Conservation (phyloP, 2,797 vertebrate genomes). For the Nannoperca obscura region DNA sequence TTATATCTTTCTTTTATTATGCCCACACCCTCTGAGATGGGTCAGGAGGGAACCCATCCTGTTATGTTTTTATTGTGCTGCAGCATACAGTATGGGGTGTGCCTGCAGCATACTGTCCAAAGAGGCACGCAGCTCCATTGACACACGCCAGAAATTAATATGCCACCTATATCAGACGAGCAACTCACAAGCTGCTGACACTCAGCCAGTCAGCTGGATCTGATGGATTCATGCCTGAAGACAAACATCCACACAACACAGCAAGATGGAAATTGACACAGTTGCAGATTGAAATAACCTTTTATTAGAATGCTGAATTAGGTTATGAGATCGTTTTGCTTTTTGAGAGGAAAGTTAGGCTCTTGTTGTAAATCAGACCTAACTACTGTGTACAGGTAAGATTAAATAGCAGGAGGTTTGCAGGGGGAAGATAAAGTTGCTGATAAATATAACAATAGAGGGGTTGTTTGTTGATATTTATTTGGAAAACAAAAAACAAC, state of each 20-base stretch:
- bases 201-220: constrained; percentile 44
- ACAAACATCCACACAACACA: constrained; percentile 33
- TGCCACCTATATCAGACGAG: constrained; percentile 36
- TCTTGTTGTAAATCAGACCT: background rate
- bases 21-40: constrained; percentile 51
- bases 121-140: background rate
- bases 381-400: background rate
- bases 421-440: background rate
- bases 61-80: constrained; percentile 66
- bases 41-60: constrained; percentile 57
- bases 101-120: constrained; percentile 37
- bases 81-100: constrained; percentile 11
- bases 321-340: background rate
- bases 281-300: constrained; percentile 48
- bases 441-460: background rate
- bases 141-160: constrained; percentile 49
- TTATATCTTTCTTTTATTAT: constrained; percentile 78
- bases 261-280: constrained; percentile 43
- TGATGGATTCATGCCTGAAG: constrained; percentile 58
- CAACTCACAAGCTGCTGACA: constrained; percentile 2
- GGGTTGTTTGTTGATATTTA: background rate
- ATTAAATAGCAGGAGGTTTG: background rate
- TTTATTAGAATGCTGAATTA: constrained; percentile 12
- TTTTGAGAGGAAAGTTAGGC: background rate
- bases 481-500: background rate